Evolutionary conservation across 2,888 invertebrate genomes (phyloP).

Genomic region (Timema cristinae): DNA sequence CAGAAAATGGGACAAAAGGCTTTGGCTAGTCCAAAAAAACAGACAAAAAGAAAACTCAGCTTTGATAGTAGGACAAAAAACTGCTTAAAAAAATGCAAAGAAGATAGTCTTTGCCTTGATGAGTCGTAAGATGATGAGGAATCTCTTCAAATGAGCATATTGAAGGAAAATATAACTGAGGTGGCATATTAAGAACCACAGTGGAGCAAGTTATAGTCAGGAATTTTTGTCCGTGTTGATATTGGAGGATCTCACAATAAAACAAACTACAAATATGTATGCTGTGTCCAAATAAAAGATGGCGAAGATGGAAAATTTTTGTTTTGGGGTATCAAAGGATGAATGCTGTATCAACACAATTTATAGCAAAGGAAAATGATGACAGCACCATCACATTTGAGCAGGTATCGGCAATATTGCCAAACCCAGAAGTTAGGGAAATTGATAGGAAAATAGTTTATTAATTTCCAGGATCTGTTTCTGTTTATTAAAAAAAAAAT

Average conservation of each 20-base stretch:
- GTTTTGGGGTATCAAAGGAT: neutral
- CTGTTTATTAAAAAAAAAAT: no score
- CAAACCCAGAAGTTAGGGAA: no score
- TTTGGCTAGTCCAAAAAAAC: neutral
- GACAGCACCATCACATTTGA: no score
- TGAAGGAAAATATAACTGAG: neutral
- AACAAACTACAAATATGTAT: neutral
- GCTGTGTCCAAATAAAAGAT: neutral
- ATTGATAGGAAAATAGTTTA: no score
- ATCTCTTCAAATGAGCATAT: neutral
- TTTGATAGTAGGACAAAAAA: neutral
- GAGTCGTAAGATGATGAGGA: neutral
- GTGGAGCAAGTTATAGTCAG: neutral
- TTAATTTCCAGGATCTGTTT: no score
- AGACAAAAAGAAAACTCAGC: neutral
- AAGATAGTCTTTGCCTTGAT: neutral
- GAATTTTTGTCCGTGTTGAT: neutral
- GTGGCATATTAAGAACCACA: neutral
- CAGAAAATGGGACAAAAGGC: neutral
- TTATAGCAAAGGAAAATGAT: no score
- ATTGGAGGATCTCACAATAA: neutral
- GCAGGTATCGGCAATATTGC: no score
- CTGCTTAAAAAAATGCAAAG: neutral
- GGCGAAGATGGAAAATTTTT: neutral
- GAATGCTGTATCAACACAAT: no score